Conservation (phyloP, 2,888 invertebrate genomes). For the Perizoma flavofasciatum region DNA sequence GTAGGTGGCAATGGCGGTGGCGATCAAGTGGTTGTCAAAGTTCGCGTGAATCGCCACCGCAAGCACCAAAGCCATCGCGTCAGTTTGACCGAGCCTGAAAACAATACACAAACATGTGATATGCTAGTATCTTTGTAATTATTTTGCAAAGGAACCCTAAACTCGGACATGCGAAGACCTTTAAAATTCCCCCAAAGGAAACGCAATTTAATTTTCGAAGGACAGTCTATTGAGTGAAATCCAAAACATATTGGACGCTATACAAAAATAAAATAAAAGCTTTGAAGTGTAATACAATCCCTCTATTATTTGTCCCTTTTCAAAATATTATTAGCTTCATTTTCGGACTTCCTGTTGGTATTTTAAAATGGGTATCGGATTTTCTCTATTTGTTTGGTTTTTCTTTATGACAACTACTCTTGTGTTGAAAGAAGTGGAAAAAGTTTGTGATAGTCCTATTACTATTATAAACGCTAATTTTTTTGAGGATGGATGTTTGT, state of each 20-base stretch:
- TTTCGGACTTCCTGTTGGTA: constrained; percentile 43
- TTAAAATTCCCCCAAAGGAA: constrained; percentile 67
- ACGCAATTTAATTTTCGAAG: constrained; percentile 76
- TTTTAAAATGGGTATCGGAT: constrained; percentile 40
- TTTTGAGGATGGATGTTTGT: too few species aligned
- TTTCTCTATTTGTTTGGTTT: constrained; percentile 24
- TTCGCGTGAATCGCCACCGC: too few species aligned
- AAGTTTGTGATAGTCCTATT: too few species aligned
- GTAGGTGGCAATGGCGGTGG: too few species aligned
- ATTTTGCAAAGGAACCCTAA: constrained; percentile 31
- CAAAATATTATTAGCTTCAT: constrained; percentile 68
- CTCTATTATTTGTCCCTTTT: constrained; percentile 51
- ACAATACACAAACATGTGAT: too few species aligned
- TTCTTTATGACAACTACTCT: constrained; percentile 9
- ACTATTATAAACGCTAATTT: too few species aligned
- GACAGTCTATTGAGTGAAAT: constrained; percentile 76
- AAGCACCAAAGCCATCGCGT: too few species aligned
- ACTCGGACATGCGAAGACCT: constrained; percentile 73
- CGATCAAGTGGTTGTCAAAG: too few species aligned
- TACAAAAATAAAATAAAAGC: constrained; percentile 59
- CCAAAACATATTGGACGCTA: constrained; percentile 76
- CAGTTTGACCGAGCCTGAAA: too few species aligned
- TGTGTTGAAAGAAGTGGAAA: too few species aligned
- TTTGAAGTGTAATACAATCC: constrained; percentile 73
- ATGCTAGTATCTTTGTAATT: too few species aligned